Evolutionary conservation across 2,888 invertebrate genomes (phyloP).

Genomic region (Troides helena): DNA sequence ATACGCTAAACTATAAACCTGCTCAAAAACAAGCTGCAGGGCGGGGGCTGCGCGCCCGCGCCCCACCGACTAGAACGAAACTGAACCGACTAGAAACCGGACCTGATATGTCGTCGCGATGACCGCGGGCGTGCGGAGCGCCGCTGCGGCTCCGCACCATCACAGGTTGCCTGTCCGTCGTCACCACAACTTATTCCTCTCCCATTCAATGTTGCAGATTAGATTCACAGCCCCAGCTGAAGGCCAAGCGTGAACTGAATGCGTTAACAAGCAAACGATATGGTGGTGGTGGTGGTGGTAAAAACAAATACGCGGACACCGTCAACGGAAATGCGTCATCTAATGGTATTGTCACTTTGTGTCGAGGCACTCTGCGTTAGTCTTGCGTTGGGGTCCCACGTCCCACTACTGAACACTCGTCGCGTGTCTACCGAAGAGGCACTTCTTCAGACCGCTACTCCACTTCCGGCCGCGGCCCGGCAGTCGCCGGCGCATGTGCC

Average conservation of each 20-base stretch:
- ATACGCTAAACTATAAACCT: conserved; percentile 23
- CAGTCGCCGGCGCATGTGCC: conserved; percentile 3
- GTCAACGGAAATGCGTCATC: conserved; percentile 44
- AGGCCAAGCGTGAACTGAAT: too few species aligned
- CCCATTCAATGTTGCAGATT: too few species aligned
- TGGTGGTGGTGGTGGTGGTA: conserved; percentile 14
- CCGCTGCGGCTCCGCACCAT: conserved; percentile 16
- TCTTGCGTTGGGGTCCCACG: conserved; percentile 60
- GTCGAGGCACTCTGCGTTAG: conserved; percentile 67
- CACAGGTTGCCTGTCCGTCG: conserved; percentile 23
- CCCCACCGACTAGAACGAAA: conserved; percentile 12
- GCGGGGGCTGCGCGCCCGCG: conserved; percentile 4
- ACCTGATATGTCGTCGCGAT: conserved; percentile 24
- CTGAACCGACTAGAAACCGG: conserved; percentile 28
- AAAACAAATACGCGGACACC: conserved; percentile 25
- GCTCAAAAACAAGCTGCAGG: conserved; percentile 1
- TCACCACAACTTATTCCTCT: conserved; percentile 14
- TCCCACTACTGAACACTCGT: conserved; percentile 63
- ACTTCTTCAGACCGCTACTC: conserved; percentile 62
- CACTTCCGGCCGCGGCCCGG: conserved; percentile 5
- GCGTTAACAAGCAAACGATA: too few species aligned
- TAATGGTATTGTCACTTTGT: conserved; percentile 68
- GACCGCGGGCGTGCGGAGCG: conserved; percentile 7
- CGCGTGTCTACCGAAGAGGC: conserved; percentile 60
- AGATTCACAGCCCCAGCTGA: too few species aligned